Percentiles rank a stretch among this genome's conserved stretches.
Conservation (phyloP, 2,888 invertebrate genomes). For the Mythimna lalbum region DNA sequence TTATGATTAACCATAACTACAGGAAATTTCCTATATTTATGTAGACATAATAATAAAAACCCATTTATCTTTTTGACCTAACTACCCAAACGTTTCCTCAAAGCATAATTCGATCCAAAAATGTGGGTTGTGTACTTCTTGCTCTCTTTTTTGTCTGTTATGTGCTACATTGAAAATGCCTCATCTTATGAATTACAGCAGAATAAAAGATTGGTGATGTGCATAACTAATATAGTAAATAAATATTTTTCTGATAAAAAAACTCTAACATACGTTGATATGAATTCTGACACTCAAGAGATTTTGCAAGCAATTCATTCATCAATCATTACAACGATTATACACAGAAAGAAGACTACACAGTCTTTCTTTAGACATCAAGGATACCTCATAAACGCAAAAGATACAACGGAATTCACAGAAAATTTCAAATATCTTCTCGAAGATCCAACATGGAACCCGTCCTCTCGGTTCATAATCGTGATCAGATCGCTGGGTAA, state of each 20-base stretch:
- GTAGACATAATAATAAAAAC: too few relatives aligned
- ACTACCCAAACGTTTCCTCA: too few relatives aligned
- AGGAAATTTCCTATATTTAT: too few relatives aligned
- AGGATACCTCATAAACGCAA: slow-evolving; percentile 69
- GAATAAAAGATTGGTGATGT: slow-evolving; percentile 18
- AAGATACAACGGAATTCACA: slow-evolving; percentile 56
- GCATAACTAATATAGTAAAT: slow-evolving; percentile 49
- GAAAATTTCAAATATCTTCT: slow-evolving; percentile 57
- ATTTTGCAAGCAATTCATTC: slow-evolving; percentile 59
- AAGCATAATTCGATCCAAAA: background rate
- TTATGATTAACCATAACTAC: too few relatives aligned
- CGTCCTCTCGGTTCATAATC: slow-evolving; percentile 69
- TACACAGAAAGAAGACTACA: slow-evolving; percentile 13
- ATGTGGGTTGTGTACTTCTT: slow-evolving; percentile 53
- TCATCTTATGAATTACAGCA: background rate
- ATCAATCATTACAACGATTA: slow-evolving; percentile 10
- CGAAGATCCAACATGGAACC: slow-evolving; percentile 72
- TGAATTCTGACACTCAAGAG: slow-evolving; percentile 33
- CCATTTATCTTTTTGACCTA: too few relatives aligned
- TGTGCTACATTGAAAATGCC: background rate
- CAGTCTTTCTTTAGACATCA: slow-evolving; percentile 29
- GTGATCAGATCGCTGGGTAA: slow-evolving; percentile 62
- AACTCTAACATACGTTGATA: slow-evolving; percentile 48
- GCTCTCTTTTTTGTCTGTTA: slow-evolving; percentile 14
- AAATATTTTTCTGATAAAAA: slow-evolving; percentile 55